Evolutionary conservation across 2,797 vertebrate species (phyloP).

Genomic region (Okamejei kenojei): DNA sequence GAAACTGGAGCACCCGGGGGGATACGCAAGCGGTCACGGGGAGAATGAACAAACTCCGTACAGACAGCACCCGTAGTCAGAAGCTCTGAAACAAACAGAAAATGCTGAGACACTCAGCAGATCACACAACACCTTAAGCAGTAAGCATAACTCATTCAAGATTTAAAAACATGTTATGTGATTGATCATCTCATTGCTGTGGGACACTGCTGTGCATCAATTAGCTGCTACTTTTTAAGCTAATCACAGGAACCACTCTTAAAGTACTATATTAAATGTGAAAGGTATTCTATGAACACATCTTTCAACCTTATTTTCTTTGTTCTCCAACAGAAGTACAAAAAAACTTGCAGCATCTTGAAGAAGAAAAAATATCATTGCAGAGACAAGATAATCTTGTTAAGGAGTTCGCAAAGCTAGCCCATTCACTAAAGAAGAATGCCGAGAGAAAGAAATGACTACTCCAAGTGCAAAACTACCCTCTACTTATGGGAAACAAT

Average conservation of each 20-base stretch:
- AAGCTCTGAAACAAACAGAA: not conserved
- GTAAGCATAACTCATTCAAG: not conserved
- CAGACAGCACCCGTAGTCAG: too few relatives aligned
- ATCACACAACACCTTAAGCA: not conserved
- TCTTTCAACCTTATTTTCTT: not conserved
- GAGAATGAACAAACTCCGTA: too few relatives aligned
- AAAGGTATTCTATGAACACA: not conserved
- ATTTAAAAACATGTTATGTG: not conserved
- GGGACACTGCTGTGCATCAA: not conserved
- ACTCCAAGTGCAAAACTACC: not conserved
- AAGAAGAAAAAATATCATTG: slow-evolving; percentile 48
- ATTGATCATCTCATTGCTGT: not conserved
- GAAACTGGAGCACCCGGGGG: too few relatives aligned
- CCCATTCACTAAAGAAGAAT: not conserved
- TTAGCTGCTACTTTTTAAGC: not conserved
- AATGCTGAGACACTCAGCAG: not conserved
- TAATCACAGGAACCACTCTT: not conserved
- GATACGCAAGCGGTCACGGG: too few relatives aligned
- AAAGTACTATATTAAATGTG: not conserved
- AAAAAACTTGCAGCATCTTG: slow-evolving; percentile 47
- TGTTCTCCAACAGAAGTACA: slow-evolving; percentile 51
- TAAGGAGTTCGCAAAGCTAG: not conserved
- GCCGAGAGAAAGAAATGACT: not conserved
- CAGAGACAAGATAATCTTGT: slow-evolving; percentile 37
- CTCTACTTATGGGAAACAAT: not conserved